Percentiles rank a stretch among this genome's conserved stretches.
Conservation (phyloP, 1,140 invertebrate species). For the Cydia pomonella region DNA sequence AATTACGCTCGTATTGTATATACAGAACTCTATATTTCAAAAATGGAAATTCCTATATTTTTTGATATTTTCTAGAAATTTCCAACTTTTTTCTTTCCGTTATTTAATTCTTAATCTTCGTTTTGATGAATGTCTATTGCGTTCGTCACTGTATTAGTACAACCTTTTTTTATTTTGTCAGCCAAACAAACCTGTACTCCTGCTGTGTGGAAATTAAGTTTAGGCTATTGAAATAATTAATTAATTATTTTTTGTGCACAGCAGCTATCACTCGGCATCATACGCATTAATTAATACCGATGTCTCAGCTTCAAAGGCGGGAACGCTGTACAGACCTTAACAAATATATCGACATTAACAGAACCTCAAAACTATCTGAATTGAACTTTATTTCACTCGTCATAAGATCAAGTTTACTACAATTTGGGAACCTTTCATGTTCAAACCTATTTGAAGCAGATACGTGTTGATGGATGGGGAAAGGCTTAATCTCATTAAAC, state of each 20-base stretch:
- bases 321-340: constrained; percentile 37
- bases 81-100: too few relatives aligned
- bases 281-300: constrained; percentile 50
- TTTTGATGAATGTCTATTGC: too few relatives aligned
- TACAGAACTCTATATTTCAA: too few relatives aligned
- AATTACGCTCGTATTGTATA: too few relatives aligned
- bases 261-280: constrained; percentile 41
- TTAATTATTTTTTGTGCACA: constrained; percentile 24
- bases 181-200: background rate
- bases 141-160: too few relatives aligned
- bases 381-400: background rate
- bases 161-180: background rate
- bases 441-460: background rate
- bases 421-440: background rate
- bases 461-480: constrained; percentile 48
- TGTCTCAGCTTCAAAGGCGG: constrained; percentile 48
- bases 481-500: constrained; percentile 43
- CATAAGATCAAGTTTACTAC: background rate
- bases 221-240: background rate
- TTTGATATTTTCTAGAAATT: too few relatives aligned
- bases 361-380: background rate
- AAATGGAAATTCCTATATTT: too few relatives aligned
- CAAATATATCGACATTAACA: background rate
- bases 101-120: too few relatives aligned
- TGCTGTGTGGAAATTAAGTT: background rate